Percentiles rank a stretch among this genome's conserved stretches.
Evolutionary conservation across 2,113 vertebrate species (phyloP).

Genomic region (Rutilus rutilus): DNA sequence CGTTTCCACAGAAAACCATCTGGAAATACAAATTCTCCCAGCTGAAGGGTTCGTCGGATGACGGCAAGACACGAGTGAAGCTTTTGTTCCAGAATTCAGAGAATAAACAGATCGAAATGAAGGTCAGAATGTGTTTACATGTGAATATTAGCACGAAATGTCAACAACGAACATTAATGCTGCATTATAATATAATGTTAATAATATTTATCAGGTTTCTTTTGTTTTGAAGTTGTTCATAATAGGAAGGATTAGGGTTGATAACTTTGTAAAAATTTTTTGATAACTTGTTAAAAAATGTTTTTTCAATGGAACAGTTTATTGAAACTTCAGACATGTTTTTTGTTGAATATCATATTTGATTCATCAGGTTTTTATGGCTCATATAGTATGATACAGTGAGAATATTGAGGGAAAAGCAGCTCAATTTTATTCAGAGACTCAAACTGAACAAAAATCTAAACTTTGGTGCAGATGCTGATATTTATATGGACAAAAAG

Average conservation of each 20-base stretch:
- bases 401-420: not conserved
- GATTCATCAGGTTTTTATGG: not conserved
- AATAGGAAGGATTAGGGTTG: too few relatives aligned
- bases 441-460: not conserved
- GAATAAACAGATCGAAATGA: slow-evolving; percentile 92
- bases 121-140: slow-evolving; percentile 74
- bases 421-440: not conserved
- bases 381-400: not conserved
- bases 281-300: too few relatives aligned
- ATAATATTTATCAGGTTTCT: not conserved
- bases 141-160: not conserved
- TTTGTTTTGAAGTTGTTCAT: too few relatives aligned
- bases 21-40: slow-evolving; percentile 96
- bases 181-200: not conserved
- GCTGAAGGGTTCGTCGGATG: slow-evolving; percentile 94
- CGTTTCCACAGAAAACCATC: slow-evolving; percentile 76
- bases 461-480: not conserved
- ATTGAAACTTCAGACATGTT: not conserved
- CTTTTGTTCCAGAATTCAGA: slow-evolving; percentile 90
- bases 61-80: slow-evolving; percentile 90
- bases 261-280: too few relatives aligned
- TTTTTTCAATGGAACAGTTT: too few relatives aligned
- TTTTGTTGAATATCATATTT: not conserved
- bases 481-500: not conserved
- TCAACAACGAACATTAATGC: not conserved